Evolutionary conservation across 2,797 vertebrate genomes (phyloP).

Genomic region (Eleutherodactylus coqui): DNA sequence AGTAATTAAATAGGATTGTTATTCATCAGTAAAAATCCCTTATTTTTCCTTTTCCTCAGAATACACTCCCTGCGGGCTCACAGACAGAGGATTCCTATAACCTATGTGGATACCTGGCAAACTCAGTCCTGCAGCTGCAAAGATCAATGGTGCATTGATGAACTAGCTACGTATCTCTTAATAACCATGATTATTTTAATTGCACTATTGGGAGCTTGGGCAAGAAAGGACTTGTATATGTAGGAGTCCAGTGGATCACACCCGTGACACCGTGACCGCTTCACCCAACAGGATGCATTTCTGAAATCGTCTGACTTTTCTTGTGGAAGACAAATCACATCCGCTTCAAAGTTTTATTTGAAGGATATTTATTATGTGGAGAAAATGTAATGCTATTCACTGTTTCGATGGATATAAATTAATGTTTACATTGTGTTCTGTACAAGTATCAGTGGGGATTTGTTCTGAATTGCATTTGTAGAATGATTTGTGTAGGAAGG

Average conservation of each 20-base stretch:
- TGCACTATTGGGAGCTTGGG: slow-evolving; percentile 73
- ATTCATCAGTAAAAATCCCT: background rate
- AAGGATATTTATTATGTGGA: slow-evolving; percentile 17
- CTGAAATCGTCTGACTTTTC: background rate
- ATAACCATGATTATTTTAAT: slow-evolving; percentile 71
- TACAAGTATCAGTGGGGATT: background rate
- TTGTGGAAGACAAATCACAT: background rate
- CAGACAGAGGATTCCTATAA: slow-evolving; percentile 66
- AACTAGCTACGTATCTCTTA: slow-evolving; percentile 69
- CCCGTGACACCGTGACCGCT: background rate
- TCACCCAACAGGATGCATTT: background rate
- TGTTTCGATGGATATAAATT: background rate
- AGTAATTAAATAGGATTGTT: background rate
- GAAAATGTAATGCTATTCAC: background rate
- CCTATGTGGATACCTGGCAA: slow-evolving; percentile 65
- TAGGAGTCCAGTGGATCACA: slow-evolving; percentile 27
- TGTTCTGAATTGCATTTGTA: background rate
- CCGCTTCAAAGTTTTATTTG: slow-evolving; percentile 60
- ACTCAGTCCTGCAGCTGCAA: slow-evolving; percentile 63
- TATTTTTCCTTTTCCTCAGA: slow-evolving; percentile 66
- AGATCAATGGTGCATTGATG: slow-evolving; percentile 63
- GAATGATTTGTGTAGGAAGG: background rate
- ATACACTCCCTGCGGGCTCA: slow-evolving; percentile 75
- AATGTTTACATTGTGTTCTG: slow-evolving; percentile 22
- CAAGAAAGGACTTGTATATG: slow-evolving; percentile 67